phyloP scores from a whole-genome alignment of 2,888 invertebrate genomes.

The Drosophila testacea region DNA sequence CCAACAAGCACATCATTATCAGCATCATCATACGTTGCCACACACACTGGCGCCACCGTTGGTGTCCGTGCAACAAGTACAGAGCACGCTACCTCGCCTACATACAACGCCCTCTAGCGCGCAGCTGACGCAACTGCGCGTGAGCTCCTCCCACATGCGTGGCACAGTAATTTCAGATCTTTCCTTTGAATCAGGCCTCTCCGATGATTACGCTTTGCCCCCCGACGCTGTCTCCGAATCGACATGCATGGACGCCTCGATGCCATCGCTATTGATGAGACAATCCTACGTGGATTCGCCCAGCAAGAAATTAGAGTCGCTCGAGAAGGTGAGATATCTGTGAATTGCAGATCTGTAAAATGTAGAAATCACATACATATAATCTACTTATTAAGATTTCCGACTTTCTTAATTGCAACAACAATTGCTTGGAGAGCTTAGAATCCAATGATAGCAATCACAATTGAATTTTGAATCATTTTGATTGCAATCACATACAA shows the following conservation, averaged over 20 bases:
- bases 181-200: conserved; percentile 96
- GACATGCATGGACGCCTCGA: conserved; percentile 91
- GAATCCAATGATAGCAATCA: too few species aligned
- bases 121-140: conserved; percentile 80
- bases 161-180: conserved; percentile 90
- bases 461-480: too few species aligned
- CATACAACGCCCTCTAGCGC: conserved; percentile 62
- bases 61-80: conserved; percentile 49
- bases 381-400: too few species aligned
- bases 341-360: not conserved
- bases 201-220: conserved; percentile 98
- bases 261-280: conserved; percentile 88
- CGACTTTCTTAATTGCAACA: too few species aligned
- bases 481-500: too few species aligned
- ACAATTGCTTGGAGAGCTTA: too few species aligned
- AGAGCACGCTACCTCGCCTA: conserved; percentile 73
- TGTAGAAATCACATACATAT: too few species aligned
- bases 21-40: conserved; percentile 64
- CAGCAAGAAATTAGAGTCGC: conserved; percentile 89
- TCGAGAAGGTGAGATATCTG: conserved; percentile 89
- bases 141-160: conserved; percentile 80
- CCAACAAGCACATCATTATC: conserved; percentile 46
- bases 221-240: conserved; percentile 96
- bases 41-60: conserved; percentile 45
- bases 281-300: conserved; percentile 87